phyloP scores from a whole-genome alignment of 1,140 invertebrate species.

The Drosophila mauritiana region DNA sequence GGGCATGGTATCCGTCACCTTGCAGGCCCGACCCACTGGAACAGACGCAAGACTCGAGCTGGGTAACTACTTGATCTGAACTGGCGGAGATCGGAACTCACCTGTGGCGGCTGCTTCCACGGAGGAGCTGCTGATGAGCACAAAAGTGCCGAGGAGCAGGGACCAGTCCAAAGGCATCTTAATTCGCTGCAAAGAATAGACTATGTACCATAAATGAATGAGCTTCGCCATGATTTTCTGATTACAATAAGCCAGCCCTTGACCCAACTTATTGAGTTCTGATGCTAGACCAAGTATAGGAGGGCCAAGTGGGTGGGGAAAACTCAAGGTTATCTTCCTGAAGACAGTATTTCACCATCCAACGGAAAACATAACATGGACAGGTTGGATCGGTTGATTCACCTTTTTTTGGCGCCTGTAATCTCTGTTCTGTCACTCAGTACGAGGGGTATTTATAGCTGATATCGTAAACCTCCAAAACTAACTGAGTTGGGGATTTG shows the following conservation, averaged over 20 bases:
- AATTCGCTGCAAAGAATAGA: background rate
- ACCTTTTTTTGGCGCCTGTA: conserved; percentile 8
- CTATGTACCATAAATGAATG: background rate
- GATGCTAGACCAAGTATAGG: background rate
- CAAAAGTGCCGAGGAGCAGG: background rate
- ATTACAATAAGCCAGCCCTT: conserved; percentile 28
- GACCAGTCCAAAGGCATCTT: background rate
- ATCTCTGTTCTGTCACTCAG: conserved; percentile 22
- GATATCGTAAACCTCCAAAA: conserved; percentile 16
- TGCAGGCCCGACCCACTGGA: conserved; percentile 54
- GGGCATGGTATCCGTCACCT: conserved; percentile 21
- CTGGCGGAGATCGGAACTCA: background rate
- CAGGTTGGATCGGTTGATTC: conserved; percentile 9
- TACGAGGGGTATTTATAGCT: conserved; percentile 5
- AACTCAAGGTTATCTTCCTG: background rate
- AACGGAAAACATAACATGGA: background rate
- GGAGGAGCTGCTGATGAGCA: background rate
- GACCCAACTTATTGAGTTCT: conserved; percentile 33
- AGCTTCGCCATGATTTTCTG: background rate
- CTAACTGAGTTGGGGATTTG: conserved; percentile 5
- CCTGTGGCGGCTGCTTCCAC: background rate
- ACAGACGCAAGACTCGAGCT: background rate
- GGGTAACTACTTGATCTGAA: no score
- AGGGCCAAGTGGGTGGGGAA: background rate
- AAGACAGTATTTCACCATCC: conserved; percentile 26